These are phyloP conservation scores for Mystacornis crossleyi DNA, from an alignment of 2,113 vertebrate species.

Conservation along the genomic window DNA sequence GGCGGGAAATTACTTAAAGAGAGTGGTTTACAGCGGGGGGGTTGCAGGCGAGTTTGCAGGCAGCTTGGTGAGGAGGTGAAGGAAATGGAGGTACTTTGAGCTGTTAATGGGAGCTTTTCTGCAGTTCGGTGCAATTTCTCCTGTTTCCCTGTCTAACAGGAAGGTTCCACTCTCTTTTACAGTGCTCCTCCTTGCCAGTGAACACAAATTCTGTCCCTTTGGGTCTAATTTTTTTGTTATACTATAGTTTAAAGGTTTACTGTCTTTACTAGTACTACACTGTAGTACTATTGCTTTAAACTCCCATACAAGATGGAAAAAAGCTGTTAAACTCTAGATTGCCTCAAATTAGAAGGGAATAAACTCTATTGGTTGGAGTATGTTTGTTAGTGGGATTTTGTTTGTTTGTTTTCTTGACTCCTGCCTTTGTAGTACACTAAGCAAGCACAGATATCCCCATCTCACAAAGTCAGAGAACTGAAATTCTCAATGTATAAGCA, in stretches of 20 bases:
- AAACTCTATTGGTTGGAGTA: neutral
- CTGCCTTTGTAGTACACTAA: neutral
- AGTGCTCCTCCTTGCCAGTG: neutral
- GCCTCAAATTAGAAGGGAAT: neutral
- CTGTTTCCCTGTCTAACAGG: neutral
- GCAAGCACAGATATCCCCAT: accelerated
- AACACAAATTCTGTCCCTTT: neutral
- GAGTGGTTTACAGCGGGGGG: neutral
- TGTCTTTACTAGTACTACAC: neutral
- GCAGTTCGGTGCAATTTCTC: neutral
- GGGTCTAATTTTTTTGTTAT: neutral
- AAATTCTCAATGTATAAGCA: neutral
- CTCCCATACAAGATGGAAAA: neutral
- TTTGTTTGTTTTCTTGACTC: neutral
- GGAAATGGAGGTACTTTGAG: neutral
- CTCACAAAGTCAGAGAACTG: neutral
- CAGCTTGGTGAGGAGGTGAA: neutral
- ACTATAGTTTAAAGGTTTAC: neutral
- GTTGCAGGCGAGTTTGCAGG: neutral
- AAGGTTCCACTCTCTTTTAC: constrained; percentile 14
- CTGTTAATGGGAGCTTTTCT: neutral
- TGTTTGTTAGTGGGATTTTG: neutral
- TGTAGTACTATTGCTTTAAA: neutral
- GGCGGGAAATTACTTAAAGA: neutral
- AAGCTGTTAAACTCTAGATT: neutral